Evolutionary conservation across 2,797 vertebrate species (phyloP).

Genomic region (Salarias fasciatus): DNA sequence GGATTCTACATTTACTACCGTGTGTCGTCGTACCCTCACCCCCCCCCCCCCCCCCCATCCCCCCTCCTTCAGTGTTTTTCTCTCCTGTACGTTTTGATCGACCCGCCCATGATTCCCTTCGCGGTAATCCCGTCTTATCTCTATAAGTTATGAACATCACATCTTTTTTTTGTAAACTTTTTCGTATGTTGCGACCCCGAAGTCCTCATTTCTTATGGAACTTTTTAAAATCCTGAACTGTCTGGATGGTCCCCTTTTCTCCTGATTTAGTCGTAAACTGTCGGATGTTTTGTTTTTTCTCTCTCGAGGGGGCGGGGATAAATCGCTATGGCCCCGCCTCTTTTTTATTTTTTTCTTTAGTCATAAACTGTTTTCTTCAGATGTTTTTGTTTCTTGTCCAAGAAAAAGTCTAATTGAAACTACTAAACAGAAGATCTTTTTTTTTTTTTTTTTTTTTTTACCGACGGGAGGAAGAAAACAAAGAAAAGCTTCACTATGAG

Average conservation of each 20-base stretch:
- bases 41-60: slow-evolving; percentile 5
- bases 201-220: no score
- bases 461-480: slow-evolving; percentile 52
- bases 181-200: no score
- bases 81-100: no score
- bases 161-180: slow-evolving; percentile 8
- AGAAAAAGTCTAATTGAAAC: slow-evolving; percentile 50
- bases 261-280: no score
- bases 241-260: no score
- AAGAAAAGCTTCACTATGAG: slow-evolving; percentile 63
- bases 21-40: slow-evolving; percentile 73
- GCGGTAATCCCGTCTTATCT: no score
- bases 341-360: slow-evolving; percentile 79
- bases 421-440: slow-evolving; percentile 62
- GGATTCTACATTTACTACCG: slow-evolving; percentile 84
- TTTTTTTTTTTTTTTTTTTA: slow-evolving; percentile 55
- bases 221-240: no score
- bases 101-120: no score
- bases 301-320: slow-evolving; percentile 42
- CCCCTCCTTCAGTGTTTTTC: no score
- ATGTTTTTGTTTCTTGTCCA: slow-evolving; percentile 60
- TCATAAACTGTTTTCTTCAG: slow-evolving; percentile 84
- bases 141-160: no score
- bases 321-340: slow-evolving; percentile 80
- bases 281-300: no score